Evolutionary conservation across 2,797 vertebrate species (phyloP).

Genomic region (Sus cebifrons): DNA sequence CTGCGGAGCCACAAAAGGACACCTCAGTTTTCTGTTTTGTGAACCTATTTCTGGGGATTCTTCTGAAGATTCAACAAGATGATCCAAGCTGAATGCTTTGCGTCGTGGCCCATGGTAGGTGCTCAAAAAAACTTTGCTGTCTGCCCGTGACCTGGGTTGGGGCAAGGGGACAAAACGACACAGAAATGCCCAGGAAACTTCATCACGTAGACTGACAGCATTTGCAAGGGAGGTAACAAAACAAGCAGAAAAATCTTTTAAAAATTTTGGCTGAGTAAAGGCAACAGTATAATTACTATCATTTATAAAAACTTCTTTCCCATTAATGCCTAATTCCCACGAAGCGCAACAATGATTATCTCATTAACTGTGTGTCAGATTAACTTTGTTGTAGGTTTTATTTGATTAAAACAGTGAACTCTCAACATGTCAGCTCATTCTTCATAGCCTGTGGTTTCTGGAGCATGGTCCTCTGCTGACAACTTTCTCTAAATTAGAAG

Average conservation of each 20-base stretch:
- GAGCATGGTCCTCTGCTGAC: background rate
- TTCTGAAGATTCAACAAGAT: background rate
- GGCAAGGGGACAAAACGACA: background rate
- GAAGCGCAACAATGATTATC: slow-evolving; percentile 74
- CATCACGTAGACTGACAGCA: background rate
- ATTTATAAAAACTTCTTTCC: slow-evolving; percentile 78
- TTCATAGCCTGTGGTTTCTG: slow-evolving; percentile 27
- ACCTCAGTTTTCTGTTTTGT: background rate
- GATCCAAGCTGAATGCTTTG: background rate
- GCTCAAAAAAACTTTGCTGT: background rate
- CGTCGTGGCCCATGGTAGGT: background rate
- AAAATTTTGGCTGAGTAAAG: slow-evolving; percentile 67
- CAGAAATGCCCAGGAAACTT: slow-evolving; percentile 74
- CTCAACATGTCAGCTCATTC: background rate
- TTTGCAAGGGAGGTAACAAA: slow-evolving; percentile 29
- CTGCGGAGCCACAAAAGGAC: too few relatives aligned
- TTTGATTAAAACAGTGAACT: slow-evolving; percentile 73
- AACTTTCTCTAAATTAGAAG: slow-evolving; percentile 24
- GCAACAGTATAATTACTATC: slow-evolving; percentile 76
- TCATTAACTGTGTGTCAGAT: slow-evolving; percentile 77
- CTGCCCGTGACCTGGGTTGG: background rate
- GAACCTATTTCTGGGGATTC: background rate
- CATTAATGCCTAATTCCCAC: slow-evolving; percentile 72
- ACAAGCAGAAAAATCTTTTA: background rate
- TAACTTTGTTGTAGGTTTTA: slow-evolving; percentile 72